Conservation (phyloP, 2,113 vertebrate species). For the Ramphastos sulfuratus region DNA sequence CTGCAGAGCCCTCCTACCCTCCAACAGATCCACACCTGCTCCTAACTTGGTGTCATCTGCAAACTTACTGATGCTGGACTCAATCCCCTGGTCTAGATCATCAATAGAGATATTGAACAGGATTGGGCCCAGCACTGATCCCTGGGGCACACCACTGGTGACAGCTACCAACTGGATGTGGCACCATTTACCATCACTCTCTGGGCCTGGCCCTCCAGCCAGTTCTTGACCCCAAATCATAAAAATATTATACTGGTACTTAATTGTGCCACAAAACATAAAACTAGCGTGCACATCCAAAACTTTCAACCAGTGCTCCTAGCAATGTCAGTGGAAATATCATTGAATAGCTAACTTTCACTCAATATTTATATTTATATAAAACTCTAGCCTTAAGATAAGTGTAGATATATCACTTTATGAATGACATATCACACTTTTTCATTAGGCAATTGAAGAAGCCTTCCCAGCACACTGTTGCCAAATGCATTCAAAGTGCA, state of each 20-base stretch:
- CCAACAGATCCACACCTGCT: too few relatives aligned
- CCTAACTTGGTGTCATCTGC: too few relatives aligned
- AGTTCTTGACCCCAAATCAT: neutral
- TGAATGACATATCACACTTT: neutral
- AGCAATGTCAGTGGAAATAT: neutral
- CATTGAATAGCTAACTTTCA: neutral
- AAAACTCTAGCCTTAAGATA: neutral
- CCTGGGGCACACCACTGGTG: too few relatives aligned
- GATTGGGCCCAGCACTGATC: too few relatives aligned
- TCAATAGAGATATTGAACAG: too few relatives aligned
- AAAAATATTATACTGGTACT: neutral
- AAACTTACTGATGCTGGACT: too few relatives aligned
- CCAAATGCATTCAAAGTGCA: neutral
- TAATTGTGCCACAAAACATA: neutral
- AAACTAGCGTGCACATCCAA: neutral
- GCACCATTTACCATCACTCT: too few relatives aligned
- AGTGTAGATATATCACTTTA: neutral
- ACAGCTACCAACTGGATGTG: too few relatives aligned
- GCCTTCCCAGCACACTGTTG: neutral
- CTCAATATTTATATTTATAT: neutral
- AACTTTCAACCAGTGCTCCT: neutral
- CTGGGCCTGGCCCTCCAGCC: too few relatives aligned
- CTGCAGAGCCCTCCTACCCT: too few relatives aligned
- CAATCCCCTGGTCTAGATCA: too few relatives aligned
- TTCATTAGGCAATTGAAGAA: neutral